A percentile compares a stretch with the other conserved stretches of the same genome.
These are phyloP conservation scores for Dunckerocampus dactyliophorus DNA, from an alignment of 2,113 vertebrate species.

Conservation along the genomic window DNA sequence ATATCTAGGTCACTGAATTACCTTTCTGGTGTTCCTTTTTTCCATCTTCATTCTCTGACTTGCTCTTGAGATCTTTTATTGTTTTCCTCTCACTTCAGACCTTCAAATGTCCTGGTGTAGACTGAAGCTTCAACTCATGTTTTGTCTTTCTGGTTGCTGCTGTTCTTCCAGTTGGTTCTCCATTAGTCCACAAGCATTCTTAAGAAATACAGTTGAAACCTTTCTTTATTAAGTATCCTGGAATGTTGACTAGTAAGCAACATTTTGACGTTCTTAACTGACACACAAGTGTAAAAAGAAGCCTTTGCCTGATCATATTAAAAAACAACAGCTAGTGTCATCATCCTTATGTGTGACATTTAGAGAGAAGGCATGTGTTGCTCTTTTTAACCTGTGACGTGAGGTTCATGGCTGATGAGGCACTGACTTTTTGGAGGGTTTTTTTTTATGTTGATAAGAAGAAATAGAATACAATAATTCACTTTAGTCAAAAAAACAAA, in stretches of 20 bases:
- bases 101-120: constrained; percentile 26
- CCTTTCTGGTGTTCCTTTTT: constrained; percentile 51
- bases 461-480: too few relatives aligned
- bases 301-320: neutral
- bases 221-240: neutral
- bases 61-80: constrained; percentile 27
- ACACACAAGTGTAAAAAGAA: neutral
- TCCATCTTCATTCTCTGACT: constrained; percentile 37
- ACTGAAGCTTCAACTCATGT: constrained; percentile 11
- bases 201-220: neutral
- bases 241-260: neutral
- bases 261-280: neutral
- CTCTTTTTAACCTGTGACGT: too few relatives aligned
- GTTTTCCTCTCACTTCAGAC: constrained; percentile 19
- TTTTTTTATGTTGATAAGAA: too few relatives aligned
- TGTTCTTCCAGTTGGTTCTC: constrained; percentile 17
- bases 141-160: constrained; percentile 15
- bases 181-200: neutral
- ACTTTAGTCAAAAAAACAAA: too few relatives aligned
- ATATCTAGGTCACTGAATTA: constrained; percentile 76
- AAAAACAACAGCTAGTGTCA: neutral
- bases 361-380: too few relatives aligned
- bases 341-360: neutral
- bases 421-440: too few relatives aligned
- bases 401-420: too few relatives aligned